Evolutionary conservation across 2,888 invertebrate species (phyloP).

Genomic region (Latheticus oryzae): DNA sequence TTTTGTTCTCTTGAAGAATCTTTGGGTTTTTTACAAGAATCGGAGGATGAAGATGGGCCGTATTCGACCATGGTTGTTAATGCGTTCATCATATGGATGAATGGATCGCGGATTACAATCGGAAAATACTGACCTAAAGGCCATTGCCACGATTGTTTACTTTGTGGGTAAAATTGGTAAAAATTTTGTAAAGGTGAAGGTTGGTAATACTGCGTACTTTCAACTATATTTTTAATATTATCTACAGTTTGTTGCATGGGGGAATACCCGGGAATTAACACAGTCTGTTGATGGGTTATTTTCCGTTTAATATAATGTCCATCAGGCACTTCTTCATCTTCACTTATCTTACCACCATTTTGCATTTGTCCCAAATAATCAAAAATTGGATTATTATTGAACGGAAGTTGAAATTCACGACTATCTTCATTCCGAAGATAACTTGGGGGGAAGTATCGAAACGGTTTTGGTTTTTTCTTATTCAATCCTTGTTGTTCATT

Average conservation of each 20-base stretch:
- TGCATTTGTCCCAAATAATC: slow-evolving; percentile 55
- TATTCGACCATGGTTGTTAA: slow-evolving; percentile 71
- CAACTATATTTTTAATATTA: slow-evolving; percentile 59
- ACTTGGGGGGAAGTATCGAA: slow-evolving; percentile 52
- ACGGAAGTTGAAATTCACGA: too few relatives aligned
- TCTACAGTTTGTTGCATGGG: slow-evolving; percentile 57
- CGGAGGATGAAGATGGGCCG: too few relatives aligned
- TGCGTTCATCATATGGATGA: slow-evolving; percentile 68
- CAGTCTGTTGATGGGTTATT: slow-evolving; percentile 61
- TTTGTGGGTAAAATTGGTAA: slow-evolving; percentile 9
- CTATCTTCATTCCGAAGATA: slow-evolving; percentile 40
- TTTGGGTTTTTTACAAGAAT: slow-evolving; percentile 5
- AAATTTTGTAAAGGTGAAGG: slow-evolving; percentile 28
- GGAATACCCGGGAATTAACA: slow-evolving; percentile 54
- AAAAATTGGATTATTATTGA: slow-evolving; percentile 58
- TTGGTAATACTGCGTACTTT: slow-evolving; percentile 37
- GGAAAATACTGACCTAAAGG: slow-evolving; percentile 70
- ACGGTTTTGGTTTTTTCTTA: slow-evolving; percentile 51
- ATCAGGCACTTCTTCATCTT: slow-evolving; percentile 53
- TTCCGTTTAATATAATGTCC: slow-evolving; percentile 60
- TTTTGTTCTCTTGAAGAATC: slow-evolving; percentile 28
- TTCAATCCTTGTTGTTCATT: slow-evolving; percentile 66
- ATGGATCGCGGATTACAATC: slow-evolving; percentile 70
- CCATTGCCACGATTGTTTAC: slow-evolving; percentile 62
- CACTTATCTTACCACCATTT: slow-evolving; percentile 44